phyloP scores from a whole-genome alignment of 2,797 vertebrate genomes.

The Prionace glauca region DNA sequence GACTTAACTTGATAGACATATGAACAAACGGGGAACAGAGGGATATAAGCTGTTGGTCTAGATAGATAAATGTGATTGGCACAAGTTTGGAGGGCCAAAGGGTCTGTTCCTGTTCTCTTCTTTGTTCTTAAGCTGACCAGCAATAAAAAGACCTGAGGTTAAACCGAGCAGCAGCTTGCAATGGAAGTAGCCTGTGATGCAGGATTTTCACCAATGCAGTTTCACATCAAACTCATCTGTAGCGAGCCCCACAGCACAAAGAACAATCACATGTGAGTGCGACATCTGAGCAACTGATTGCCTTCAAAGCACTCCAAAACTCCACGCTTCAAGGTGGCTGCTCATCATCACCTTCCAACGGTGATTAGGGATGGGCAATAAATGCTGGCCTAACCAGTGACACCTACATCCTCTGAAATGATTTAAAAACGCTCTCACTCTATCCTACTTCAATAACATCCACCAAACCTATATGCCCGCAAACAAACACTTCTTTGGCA shows the following conservation, averaged over 20 bases:
- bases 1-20: too few species aligned
- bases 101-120: too few species aligned
- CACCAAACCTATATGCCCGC: background rate
- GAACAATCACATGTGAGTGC: background rate
- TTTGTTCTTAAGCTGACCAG: background rate
- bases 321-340: background rate
- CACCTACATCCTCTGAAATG: too few species aligned
- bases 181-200: background rate
- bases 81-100: too few species aligned
- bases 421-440: too few species aligned
- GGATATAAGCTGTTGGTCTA: too few species aligned
- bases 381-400: too few species aligned
- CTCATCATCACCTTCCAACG: too few species aligned
- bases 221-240: background rate
- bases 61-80: too few species aligned
- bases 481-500: background rate
- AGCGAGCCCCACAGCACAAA: background rate
- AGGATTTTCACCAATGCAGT: background rate
- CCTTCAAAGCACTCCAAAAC: background rate
- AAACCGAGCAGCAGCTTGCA: background rate
- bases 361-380: too few species aligned
- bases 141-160: background rate
- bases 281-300: background rate
- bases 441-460: background rate
- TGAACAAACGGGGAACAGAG: too few species aligned